Conservation (phyloP, 2,113 vertebrate genomes). For the Pomatostomus ruficeps region DNA sequence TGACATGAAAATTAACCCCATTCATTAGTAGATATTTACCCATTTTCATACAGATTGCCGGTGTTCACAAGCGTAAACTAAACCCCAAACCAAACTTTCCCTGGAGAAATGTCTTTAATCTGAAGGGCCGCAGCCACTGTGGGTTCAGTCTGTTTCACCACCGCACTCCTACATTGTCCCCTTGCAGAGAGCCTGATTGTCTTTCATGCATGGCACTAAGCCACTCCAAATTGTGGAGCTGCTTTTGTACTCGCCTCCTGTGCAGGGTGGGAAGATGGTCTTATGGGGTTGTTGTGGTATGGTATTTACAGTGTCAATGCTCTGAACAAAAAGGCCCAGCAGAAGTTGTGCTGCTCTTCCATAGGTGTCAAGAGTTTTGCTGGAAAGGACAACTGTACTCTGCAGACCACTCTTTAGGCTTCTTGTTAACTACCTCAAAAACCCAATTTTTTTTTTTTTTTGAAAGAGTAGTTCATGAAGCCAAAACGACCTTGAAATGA, state of each 20-base stretch:
- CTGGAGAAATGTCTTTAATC: not conserved
- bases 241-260: not conserved
- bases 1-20: not conserved
- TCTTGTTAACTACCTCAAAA: not conserved
- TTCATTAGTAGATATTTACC: not conserved
- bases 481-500: not conserved
- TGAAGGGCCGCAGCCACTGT: not conserved
- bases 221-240: not conserved
- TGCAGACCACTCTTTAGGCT: not conserved
- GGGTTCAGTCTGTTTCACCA: not conserved
- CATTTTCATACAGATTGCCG: not conserved
- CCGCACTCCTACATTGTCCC: fast-evolving
- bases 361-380: not conserved
- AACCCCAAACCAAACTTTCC: not conserved
- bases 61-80: not conserved
- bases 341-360: not conserved
- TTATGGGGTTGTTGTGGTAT: fast-evolving
- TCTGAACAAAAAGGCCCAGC: not conserved
- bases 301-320: not conserved
- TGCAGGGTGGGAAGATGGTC: not conserved
- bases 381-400: not conserved
- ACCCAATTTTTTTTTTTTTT: fast-evolving
- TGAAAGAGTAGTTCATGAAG: not conserved
- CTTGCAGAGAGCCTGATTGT: fast-evolving
- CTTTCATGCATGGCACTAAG: fast-evolving